These are phyloP conservation scores for Patiria miniata DNA, from an alignment of 35 echinoderm and acorn worm genomes.

Conservation along the genomic window DNA sequence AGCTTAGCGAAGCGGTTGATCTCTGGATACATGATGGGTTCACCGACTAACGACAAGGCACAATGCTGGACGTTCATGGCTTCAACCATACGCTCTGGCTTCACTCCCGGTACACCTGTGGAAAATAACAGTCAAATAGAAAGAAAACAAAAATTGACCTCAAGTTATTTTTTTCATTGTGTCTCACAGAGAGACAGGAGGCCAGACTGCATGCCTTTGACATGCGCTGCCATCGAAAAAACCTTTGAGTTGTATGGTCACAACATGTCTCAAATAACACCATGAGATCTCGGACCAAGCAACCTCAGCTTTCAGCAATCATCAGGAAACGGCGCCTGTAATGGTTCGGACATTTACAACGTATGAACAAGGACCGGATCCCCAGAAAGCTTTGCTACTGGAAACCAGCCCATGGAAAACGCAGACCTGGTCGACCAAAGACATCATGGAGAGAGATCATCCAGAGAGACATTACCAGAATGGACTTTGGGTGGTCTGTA, in stretches of 20 bases:
- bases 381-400: background rate
- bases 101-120: conserved; percentile 91
- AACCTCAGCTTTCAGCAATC: too few relatives aligned
- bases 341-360: conserved; percentile 29
- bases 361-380: background rate
- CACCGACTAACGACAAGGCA: conserved; percentile 93
- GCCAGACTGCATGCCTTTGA: too few relatives aligned
- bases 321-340: conserved; percentile 8
- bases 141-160: too few relatives aligned
- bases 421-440: background rate
- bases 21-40: conserved; percentile 99
- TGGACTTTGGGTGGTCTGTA: too few relatives aligned
- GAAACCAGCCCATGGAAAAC: conserved; percentile 21
- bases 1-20: conserved; percentile 80
- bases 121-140: background rate
- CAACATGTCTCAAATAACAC: too few relatives aligned
- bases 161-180: too few relatives aligned
- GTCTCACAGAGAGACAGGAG: too few relatives aligned
- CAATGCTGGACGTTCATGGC: conserved; percentile 92
- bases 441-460: conserved; percentile 31
- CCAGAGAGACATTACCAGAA: background rate
- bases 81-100: conserved; percentile 82
- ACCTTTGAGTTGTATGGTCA: too few relatives aligned
- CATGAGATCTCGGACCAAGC: too few relatives aligned
- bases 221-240: too few relatives aligned